phyloP scores from a whole-genome alignment of 2,113 vertebrate species.

The Onychostoma macrolepis region DNA sequence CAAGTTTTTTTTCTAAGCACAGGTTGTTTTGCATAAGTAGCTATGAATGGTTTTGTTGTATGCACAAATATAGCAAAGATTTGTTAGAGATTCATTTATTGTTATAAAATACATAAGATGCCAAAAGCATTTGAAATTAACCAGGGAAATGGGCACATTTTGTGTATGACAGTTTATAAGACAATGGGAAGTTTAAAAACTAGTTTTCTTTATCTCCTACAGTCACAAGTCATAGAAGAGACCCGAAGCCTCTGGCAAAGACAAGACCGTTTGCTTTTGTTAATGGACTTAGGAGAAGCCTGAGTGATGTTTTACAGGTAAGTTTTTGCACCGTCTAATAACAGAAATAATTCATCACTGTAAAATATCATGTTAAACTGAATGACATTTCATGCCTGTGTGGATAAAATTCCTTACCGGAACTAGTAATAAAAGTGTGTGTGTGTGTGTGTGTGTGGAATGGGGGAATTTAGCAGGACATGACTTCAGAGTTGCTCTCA shows the following conservation, averaged over 20 bases:
- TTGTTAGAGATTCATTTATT: neutral
- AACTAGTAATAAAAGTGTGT: neutral
- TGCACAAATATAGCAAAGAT: neutral
- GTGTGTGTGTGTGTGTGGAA: constrained; percentile 11
- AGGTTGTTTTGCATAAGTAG: neutral
- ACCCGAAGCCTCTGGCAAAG: constrained; percentile 59
- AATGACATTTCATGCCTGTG: neutral
- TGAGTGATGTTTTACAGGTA: constrained; percentile 71
- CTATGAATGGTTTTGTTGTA: too few species aligned
- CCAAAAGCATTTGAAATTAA: neutral
- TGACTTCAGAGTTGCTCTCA: constrained; percentile 71
- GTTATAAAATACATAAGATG: neutral
- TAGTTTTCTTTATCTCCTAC: neutral
- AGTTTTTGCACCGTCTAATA: constrained; percentile 33
- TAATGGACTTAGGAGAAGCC: constrained; percentile 66
- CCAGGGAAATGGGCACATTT: neutral
- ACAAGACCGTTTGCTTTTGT: constrained; percentile 72
- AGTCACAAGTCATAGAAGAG: constrained; percentile 30
- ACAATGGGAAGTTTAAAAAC: neutral
- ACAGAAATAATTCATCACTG: neutral
- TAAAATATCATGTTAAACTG: neutral
- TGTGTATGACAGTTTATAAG: neutral
- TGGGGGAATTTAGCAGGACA: constrained; percentile 66
- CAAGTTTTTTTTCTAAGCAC: neutral
- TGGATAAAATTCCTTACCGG: neutral